These are phyloP conservation scores for Lucinisca nassula DNA, from an alignment of 2,888 invertebrate genomes.

Conservation along the genomic window DNA sequence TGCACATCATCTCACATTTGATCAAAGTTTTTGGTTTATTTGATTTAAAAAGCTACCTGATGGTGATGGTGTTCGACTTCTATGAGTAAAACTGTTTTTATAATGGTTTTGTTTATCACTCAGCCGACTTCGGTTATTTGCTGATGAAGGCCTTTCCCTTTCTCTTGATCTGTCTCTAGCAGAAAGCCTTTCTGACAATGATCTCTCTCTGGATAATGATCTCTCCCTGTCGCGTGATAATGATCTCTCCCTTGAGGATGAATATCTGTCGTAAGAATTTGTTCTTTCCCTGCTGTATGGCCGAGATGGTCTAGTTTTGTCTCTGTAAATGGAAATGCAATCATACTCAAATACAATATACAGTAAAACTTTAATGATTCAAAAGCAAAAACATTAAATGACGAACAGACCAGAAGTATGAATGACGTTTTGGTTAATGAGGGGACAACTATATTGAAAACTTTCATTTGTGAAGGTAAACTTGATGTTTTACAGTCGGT, in stretches of 20 bases:
- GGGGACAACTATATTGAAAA: no score
- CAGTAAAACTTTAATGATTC: no score
- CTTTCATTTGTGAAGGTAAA: no score
- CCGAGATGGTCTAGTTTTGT: constrained; percentile 68
- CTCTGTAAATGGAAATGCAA: constrained; percentile 66
- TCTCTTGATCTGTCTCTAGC: constrained; percentile 72
- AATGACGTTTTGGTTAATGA: no score
- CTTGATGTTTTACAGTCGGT: no score
- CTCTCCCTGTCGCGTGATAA: constrained; percentile 75
- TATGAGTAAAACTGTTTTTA: constrained; percentile 67
- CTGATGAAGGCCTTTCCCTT: constrained; percentile 69
- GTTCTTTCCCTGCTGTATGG: constrained; percentile 76
- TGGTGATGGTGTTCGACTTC: constrained; percentile 78
- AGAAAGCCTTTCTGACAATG: constrained; percentile 61
- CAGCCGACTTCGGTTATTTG: constrained; percentile 70
- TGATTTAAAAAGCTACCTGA: constrained; percentile 77
- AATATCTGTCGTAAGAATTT: constrained; percentile 68
- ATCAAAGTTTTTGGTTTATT: no score
- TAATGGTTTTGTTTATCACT: constrained; percentile 73
- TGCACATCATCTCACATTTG: no score
- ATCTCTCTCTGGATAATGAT: constrained; percentile 73
- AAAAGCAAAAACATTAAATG: no score
- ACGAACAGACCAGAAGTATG: no score
- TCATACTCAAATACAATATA: no score
- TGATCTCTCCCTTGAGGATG: constrained; percentile 42